Evolutionary conservation across 2,888 invertebrate genomes (phyloP), one percentile per base, ranked within the genome.

Genomic region (Sphaerophoria taeniata): DNA sequence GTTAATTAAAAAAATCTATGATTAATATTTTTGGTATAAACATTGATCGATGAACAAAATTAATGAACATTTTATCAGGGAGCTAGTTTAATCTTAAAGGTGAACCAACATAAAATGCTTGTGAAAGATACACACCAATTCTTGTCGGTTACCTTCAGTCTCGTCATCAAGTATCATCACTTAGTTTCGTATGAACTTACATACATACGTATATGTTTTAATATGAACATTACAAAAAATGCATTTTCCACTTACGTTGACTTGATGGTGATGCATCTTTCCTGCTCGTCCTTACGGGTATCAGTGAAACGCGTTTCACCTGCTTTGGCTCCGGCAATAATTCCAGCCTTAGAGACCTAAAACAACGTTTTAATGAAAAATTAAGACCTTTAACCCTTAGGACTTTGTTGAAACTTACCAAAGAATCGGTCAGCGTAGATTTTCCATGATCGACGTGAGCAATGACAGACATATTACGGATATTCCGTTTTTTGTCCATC

Each of bases 381-480:
- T 87, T 87, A 6, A 87, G 0, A 11, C 39, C 2, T 11, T 5
- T 9, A 9, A 43, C 4, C 43, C 24, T 24, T 24, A 43, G 3
- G 3, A 7, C 9, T 43, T 43, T 9, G 9, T 43, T 43, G 43
- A 9, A 43, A 88, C 88, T 89, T 88, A 99, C 99, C 91, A 99
- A 95, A 88, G 99, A 99, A 94, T 99, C 99, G 81, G 99, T 99
- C 92, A 99, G 93, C 79, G 99, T 99, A 88, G 99, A 99, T 94
- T 99, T 99, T 92, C 99, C 99, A 93, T 99, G 99, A 94, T 99
- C 99, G 89, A 99, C 99, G 94, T 99, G 99, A 90, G 99, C 99
- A 93, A 99, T 99, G 93, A 99, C 99, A 92, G 99, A 99, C 99
- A 99, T 99, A 94, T 99, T 99, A 93, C 99, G 96, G 94, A 99